Conservation (phyloP, 2,888 invertebrate genomes). For the Caradrina kadenii region DNA sequence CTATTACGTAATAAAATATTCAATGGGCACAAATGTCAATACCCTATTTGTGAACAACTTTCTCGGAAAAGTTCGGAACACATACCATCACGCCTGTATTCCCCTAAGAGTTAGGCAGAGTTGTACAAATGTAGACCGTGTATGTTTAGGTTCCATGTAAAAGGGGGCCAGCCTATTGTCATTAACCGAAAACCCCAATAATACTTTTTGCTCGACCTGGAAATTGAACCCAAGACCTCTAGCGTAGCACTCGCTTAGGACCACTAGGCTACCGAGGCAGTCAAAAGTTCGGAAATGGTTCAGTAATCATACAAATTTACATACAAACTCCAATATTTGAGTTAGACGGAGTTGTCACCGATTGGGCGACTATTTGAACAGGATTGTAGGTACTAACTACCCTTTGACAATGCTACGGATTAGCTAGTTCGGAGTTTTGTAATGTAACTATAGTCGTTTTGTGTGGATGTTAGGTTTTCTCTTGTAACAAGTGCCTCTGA, state of each 20-base stretch:
- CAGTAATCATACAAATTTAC: conserved; percentile 36
- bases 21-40: not conserved
- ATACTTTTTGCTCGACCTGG: too few relatives aligned
- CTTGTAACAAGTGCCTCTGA: not conserved
- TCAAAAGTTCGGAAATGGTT: conserved; percentile 13
- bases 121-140: too few relatives aligned
- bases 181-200: too few relatives aligned
- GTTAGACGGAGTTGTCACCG: conserved; percentile 26
- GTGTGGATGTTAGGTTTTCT: not conserved
- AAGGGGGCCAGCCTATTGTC: too few relatives aligned
- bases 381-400: not conserved
- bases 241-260: too few relatives aligned
- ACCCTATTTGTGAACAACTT: not conserved
- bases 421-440: conserved; percentile 20
- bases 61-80: conserved; percentile 10
- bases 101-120: too few relatives aligned
- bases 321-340: conserved; percentile 28
- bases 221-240: too few relatives aligned
- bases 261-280: too few relatives aligned
- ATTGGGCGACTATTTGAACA: conserved; percentile 27
- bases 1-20: too few relatives aligned
- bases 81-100: too few relatives aligned
- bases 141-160: too few relatives aligned
- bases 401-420: conserved; percentile 29
- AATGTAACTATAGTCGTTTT: not conserved